A percentile compares a stretch with the other conserved stretches of the same genome.
phyloP scores from a whole-genome alignment of 2,888 invertebrate genomes.

The Heliconius erato region DNA sequence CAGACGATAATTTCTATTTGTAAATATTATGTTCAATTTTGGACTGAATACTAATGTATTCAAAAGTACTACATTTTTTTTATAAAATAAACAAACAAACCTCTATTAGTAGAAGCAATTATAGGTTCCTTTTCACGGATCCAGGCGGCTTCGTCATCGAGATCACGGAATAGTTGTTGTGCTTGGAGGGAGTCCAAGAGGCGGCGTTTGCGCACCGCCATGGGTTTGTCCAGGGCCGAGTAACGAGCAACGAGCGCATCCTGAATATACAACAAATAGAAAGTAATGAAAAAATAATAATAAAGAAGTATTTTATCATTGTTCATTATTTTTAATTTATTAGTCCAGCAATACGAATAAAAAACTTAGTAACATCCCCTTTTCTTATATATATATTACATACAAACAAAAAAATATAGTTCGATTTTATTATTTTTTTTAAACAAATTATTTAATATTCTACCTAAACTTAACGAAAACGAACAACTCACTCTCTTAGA shows the following conservation, averaged over 20 bases:
- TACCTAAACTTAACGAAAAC: background rate
- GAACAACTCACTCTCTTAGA: conserved; percentile 86
- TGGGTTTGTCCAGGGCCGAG: conserved; percentile 93
- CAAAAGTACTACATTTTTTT: too few relatives aligned
- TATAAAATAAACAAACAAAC: conserved; percentile 64
- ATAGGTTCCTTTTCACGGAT: conserved; percentile 99
- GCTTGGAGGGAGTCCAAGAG: conserved; percentile 97
- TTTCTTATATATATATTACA: too few relatives aligned
- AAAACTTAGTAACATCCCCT: too few relatives aligned
- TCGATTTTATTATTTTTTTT: too few relatives aligned
- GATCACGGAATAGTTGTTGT: conserved; percentile 98
- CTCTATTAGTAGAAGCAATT: conserved; percentile 97
- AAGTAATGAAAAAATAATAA: background rate
- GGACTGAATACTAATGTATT: too few relatives aligned
- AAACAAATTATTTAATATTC: background rate
- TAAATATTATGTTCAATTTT: too few relatives aligned
- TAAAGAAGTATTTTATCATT: too few relatives aligned
- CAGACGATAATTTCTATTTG: too few relatives aligned
- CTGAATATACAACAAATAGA: conserved; percentile 67
- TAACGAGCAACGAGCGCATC: conserved; percentile 93
- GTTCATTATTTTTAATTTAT: too few relatives aligned
- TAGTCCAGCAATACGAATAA: too few relatives aligned
- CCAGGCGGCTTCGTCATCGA: conserved; percentile 99
- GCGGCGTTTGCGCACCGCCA: conserved; percentile 95
- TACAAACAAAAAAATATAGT: too few relatives aligned